Base-by-base conservation (phyloP, 2,797 vertebrate species). In the Buphagus erythrorhynchus region DNA sequence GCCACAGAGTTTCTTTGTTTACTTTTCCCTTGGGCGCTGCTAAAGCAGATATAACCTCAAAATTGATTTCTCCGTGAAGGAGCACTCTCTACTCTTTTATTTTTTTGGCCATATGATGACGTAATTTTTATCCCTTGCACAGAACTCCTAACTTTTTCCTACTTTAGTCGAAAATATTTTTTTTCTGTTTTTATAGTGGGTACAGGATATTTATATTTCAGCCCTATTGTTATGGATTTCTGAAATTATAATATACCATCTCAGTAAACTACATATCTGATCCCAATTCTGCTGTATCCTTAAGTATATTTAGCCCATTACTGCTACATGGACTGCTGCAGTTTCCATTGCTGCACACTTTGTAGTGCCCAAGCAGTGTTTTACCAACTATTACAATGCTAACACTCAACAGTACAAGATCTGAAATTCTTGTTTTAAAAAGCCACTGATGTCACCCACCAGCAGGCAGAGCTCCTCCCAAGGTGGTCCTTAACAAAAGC, bases 31-130 rank as follows among this genome's bases (percentile, higher is more conserved):
- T 74, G 35, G 72, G 68, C 68, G 58, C 61, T 83, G 68, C 75
- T 92, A 85, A 87, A 91, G 29, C 24, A 67, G 46, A 28, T 89
- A 83, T 77, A 87, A 83, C 58, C 43, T 92, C 81, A 75, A 94
- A 91, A 93, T 55, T 80, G 22, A 75, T 91, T 95, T 91, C 72
- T 77, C 57, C 25, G 5, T 51, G 65, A 88, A 75, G 65, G 38
- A 86, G 48, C 40, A 57, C 9, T 73, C 29, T 71, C 20, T 40
- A 10, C 2, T 33, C 3, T 29, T 65, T 54, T 73, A 3, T 28
- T 40, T 17, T 42, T 49, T 33, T 8, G 1, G 2, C 19, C 43
- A 11, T 48, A 57, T 35, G 46, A 31, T 0, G 0, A 26, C 0
- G 9, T 22, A 36, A 61, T 72, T 96, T 91, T 95, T 79, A 82